Conservation (phyloP, 2,888 invertebrate species). For the Leptura quadrifasciata region DNA sequence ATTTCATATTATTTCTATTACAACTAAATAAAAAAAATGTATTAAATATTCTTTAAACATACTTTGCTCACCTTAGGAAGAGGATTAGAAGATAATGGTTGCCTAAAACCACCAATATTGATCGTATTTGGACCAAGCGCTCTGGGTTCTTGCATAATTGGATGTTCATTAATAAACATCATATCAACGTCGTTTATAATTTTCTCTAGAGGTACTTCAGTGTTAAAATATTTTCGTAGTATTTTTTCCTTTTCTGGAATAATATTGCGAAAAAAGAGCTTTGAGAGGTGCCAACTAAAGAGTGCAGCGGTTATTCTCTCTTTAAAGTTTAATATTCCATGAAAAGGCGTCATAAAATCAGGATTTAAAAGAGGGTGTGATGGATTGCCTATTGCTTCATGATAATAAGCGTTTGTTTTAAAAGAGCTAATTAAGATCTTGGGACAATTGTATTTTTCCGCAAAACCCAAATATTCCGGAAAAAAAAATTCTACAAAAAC, state of each 20-base stretch:
- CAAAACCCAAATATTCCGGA: conserved; percentile 20
- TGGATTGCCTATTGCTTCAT: background rate
- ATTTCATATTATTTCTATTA: too few relatives aligned
- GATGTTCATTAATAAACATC: conserved; percentile 31
- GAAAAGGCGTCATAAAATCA: background rate
- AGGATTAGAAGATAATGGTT: background rate
- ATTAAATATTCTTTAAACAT: too few relatives aligned
- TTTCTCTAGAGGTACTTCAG: conserved; percentile 6
- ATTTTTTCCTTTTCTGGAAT: background rate
- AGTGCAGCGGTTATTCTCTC: conserved; percentile 9
- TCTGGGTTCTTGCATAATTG: conserved; percentile 3
- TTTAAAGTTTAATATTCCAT: background rate
- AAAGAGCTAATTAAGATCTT: conserved; percentile 4
- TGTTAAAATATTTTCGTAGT: conserved; percentile 9
- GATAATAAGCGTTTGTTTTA: background rate
- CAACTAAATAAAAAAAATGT: too few relatives aligned
- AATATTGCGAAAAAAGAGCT: background rate
- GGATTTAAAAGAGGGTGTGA: background rate
- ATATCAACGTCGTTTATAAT: conserved; percentile 26
- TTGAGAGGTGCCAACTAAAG: background rate
- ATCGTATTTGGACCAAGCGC: too few relatives aligned
- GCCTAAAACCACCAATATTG: background rate
- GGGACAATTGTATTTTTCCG: conserved; percentile 13
- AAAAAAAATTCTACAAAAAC: background rate
- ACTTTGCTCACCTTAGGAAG: background rate